These are phyloP conservation scores for Sphenopsis melanotis DNA, from an alignment of 2,797 vertebrate genomes.

Conservation along the genomic window DNA sequence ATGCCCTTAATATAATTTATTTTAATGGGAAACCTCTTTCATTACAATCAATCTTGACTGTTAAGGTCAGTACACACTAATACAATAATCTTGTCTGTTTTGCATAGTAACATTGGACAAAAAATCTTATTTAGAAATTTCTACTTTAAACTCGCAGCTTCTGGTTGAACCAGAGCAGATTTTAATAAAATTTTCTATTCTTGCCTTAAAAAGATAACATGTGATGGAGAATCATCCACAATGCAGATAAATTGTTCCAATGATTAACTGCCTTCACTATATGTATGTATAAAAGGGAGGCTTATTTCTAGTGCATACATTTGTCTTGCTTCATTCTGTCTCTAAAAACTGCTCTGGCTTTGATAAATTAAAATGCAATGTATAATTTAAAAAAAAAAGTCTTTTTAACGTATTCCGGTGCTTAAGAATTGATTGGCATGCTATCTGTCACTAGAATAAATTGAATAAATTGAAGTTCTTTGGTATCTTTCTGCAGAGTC, in stretches of 20 bases:
- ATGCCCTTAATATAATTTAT: neutral
- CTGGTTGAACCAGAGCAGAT: conserved; percentile 3
- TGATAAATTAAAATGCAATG: conserved; percentile 46
- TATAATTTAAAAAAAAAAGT: conserved; percentile 37
- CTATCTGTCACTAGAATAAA: conserved; percentile 38
- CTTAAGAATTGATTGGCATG: conserved; percentile 15
- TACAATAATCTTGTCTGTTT: neutral
- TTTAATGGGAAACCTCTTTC: conserved; percentile 25
- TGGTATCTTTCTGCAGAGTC: neutral
- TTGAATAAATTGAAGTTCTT: conserved; percentile 23
- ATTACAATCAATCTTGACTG: neutral
- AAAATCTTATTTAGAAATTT: conserved; percentile 15
- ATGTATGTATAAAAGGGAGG: conserved; percentile 31
- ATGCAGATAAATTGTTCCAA: conserved; percentile 33
- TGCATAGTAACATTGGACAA: neutral
- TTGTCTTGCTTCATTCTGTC: conserved; percentile 49
- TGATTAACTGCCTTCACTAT: conserved; percentile 52
- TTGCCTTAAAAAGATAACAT: conserved; percentile 38
- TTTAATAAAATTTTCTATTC: conserved; percentile 43
- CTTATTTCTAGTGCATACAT: conserved; percentile 50
- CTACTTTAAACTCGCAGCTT: neutral
- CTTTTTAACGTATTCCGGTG: neutral
- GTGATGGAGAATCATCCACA: conserved; percentile 51
- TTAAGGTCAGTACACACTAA: neutral
- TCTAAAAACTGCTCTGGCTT: conserved; percentile 41